A percentile compares a stretch with the other conserved stretches of the same genome.
Evolutionary conservation across 2,797 vertebrate species (phyloP).

Genomic region (Botia almorhae): DNA sequence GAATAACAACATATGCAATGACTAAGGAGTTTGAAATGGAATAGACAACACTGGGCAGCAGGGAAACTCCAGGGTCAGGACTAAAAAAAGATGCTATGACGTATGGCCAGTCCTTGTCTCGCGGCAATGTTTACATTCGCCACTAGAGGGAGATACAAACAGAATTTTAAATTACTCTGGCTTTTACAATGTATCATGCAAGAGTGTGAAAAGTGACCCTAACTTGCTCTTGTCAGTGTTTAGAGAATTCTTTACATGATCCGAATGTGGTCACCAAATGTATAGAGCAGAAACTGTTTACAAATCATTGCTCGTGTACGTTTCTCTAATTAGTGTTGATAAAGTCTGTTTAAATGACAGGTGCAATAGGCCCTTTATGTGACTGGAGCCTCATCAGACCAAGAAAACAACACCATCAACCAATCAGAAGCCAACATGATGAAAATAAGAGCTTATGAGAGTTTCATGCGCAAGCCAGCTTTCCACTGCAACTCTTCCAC

Average conservation of each 20-base stretch:
- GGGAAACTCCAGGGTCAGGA: slow-evolving; percentile 85
- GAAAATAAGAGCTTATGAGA: slow-evolving; percentile 26
- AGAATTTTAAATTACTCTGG: slow-evolving; percentile 47
- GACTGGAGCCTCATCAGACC: slow-evolving; percentile 19
- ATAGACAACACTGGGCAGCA: slow-evolving; percentile 78
- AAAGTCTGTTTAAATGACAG: slow-evolving; percentile 38
- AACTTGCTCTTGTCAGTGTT: slow-evolving; percentile 34
- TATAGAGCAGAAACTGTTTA: slow-evolving; percentile 37
- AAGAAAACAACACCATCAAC: slow-evolving; percentile 47
- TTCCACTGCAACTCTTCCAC: slow-evolving; percentile 66
- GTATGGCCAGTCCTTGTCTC: slow-evolving; percentile 62
- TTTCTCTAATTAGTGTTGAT: slow-evolving; percentile 4
- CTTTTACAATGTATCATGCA: neutral
- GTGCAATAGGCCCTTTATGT: slow-evolving; percentile 25
- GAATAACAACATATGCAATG: slow-evolving; percentile 81
- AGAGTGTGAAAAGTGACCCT: slow-evolving; percentile 1
- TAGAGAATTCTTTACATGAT: slow-evolving; percentile 26
- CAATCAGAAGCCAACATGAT: slow-evolving; percentile 6
- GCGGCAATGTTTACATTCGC: slow-evolving; percentile 50
- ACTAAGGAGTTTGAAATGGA: slow-evolving; percentile 79
- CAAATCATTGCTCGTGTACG: slow-evolving; percentile 33
- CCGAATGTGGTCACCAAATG: neutral
- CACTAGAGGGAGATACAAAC: slow-evolving; percentile 77
- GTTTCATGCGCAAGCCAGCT: slow-evolving; percentile 17
- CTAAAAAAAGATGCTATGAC: slow-evolving; percentile 82